A percentile compares a stretch with the other conserved stretches of the same genome.
Evolutionary conservation across 2,888 invertebrate species (phyloP).

Genomic region (Drosophila merina): DNA sequence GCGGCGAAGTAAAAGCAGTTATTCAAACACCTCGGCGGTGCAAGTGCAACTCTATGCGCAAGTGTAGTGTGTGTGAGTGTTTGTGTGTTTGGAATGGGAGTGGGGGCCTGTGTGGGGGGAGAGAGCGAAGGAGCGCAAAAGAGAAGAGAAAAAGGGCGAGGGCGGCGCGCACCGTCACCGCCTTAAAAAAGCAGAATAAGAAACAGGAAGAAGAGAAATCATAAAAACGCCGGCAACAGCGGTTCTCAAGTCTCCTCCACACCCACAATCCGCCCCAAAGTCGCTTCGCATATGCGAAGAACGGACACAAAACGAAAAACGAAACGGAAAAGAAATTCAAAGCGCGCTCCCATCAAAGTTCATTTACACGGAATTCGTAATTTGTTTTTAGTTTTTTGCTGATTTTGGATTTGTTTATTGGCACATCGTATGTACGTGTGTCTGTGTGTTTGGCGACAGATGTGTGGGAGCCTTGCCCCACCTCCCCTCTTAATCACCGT

Average conservation of each 20-base stretch:
- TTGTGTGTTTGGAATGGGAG: conserved; percentile 18
- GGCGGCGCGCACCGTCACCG: conserved; percentile 49
- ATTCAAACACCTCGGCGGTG: conserved; percentile 15
- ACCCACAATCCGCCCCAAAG: conserved; percentile 20
- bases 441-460: conserved; percentile 15
- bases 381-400: conserved; percentile 66
- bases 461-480: conserved; percentile 23
- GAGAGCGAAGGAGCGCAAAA: conserved; percentile 49
- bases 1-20: conserved; percentile 6
- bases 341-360: conserved; percentile 58
- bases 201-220: conserved; percentile 54
- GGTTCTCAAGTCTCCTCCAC: conserved; percentile 54
- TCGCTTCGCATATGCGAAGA: conserved; percentile 3
- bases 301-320: conserved; percentile 8
- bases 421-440: conserved; percentile 25
- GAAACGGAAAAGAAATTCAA: conserved; percentile 33
- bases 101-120: conserved; percentile 1
- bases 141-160: conserved; percentile 73
- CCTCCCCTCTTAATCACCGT: conserved; percentile 17
- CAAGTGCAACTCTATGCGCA: conserved; percentile 33
- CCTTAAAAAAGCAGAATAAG: conserved; percentile 49
- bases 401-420: conserved; percentile 67
- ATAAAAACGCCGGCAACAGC: conserved; percentile 72
- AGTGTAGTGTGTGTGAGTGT: conserved; percentile 40
- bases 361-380: conserved; percentile 70